These are phyloP conservation scores for Octonoba sinensis DNA, from an alignment of 2,888 invertebrate species.

Conservation along the genomic window DNA sequence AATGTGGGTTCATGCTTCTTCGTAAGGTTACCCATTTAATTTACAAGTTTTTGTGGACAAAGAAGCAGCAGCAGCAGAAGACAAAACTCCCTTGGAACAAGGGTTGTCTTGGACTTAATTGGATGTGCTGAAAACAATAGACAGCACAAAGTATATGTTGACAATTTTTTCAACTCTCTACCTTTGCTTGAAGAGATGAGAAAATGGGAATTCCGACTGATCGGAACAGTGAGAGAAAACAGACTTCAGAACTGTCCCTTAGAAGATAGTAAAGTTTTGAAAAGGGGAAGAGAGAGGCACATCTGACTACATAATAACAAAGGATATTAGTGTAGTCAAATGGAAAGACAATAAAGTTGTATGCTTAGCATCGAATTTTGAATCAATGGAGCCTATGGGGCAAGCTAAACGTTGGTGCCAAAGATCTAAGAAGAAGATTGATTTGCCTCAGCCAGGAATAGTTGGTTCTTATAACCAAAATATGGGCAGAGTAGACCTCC, in stretches of 20 bases:
- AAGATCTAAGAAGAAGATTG: conserved; percentile 7
- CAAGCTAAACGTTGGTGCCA: neutral
- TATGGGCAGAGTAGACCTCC: conserved; percentile 6
- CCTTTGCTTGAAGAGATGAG: no score
- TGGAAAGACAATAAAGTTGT: neutral
- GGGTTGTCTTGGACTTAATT: no score
- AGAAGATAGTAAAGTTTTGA: conserved; percentile 2
- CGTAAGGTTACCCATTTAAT: no score
- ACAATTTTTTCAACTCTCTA: no score
- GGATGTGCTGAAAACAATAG: no score
- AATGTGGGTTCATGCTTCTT: no score
- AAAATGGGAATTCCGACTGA: no score
- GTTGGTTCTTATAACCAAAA: neutral
- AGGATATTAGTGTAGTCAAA: neutral
- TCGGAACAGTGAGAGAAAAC: no score
- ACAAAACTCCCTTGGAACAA: no score
- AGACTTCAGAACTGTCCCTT: neutral
- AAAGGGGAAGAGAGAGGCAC: neutral
- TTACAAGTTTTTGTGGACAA: no score
- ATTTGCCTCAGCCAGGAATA: conserved; percentile 4
- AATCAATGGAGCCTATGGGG: neutral
- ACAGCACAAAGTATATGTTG: no score
- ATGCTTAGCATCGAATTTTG: conserved; percentile 5
- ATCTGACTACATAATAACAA: neutral
- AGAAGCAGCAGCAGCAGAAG: no score